These are phyloP conservation scores for Vireo altiloquus DNA, from an alignment of 2,113 vertebrate species.

Conservation along the genomic window DNA sequence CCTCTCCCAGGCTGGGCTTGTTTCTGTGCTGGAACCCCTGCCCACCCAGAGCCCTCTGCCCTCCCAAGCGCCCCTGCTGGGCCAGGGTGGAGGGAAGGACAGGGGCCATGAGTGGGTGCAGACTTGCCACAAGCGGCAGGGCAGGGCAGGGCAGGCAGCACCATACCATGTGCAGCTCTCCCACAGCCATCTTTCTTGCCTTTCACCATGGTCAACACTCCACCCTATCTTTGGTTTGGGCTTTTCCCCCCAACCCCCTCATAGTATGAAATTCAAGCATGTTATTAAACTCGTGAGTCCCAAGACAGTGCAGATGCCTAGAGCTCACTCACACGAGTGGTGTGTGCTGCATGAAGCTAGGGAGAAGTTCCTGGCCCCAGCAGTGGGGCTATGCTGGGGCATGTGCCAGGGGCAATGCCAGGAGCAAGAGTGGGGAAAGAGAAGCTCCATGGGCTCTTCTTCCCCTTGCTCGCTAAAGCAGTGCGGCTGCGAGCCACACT, in stretches of 20 bases:
- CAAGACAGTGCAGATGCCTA: fast-evolving
- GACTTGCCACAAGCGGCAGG: not conserved
- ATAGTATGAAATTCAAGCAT: fast-evolving
- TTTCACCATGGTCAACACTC: not conserved
- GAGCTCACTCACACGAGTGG: fast-evolving
- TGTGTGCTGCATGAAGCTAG: fast-evolving
- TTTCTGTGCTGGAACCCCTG: fast-evolving
- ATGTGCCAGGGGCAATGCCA: not conserved
- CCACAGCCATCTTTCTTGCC: too few relatives aligned
- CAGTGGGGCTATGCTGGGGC: fast-evolving
- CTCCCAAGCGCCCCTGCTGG: fast-evolving
- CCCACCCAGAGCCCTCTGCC: not conserved
- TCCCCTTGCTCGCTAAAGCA: fast-evolving
- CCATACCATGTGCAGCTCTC: fast-evolving
- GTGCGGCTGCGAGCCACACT: fast-evolving
- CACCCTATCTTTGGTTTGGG: too few relatives aligned
- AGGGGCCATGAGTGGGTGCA: not conserved
- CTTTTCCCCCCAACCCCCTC: fast-evolving
- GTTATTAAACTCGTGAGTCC: fast-evolving
- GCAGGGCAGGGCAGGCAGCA: not conserved
- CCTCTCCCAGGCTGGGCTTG: fast-evolving
- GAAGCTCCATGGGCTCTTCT: not conserved
- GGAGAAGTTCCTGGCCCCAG: fast-evolving
- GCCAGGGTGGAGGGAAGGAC: fast-evolving
- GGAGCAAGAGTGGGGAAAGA: fast-evolving